phyloP scores from a whole-genome alignment of 1,140 invertebrate species.

The Cepaea nemoralis region DNA sequence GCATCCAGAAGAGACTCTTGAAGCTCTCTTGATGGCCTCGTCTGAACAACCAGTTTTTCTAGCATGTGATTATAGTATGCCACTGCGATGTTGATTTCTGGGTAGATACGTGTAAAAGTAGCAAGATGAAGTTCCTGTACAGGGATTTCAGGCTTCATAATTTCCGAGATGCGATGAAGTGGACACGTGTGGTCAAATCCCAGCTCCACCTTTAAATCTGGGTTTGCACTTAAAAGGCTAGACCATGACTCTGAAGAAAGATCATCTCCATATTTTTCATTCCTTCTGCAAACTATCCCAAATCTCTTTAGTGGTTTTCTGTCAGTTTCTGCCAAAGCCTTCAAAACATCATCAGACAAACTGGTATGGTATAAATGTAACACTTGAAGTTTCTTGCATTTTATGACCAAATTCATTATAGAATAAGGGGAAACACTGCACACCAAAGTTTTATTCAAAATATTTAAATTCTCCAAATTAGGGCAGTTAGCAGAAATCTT shows the following conservation, averaged over 20 bases:
- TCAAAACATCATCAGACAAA: slow-evolving; percentile 59
- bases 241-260: slow-evolving; percentile 57
- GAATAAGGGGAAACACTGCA: slow-evolving; percentile 55
- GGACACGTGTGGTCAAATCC: slow-evolving; percentile 66
- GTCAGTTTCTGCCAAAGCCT: slow-evolving; percentile 49
- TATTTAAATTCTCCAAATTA: slow-evolving; percentile 58
- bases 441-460: slow-evolving; percentile 60
- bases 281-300: slow-evolving; percentile 57
- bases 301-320: slow-evolving; percentile 51
- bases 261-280: slow-evolving; percentile 58
- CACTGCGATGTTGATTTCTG: slow-evolving; percentile 58
- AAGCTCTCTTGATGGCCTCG: slow-evolving; percentile 54
- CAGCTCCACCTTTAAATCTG: slow-evolving; percentile 57
- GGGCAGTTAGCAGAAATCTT: slow-evolving; percentile 57
- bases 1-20: slow-evolving; percentile 54
- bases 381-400: slow-evolving; percentile 56
- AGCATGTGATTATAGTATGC: slow-evolving; percentile 57
- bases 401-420: slow-evolving; percentile 48
- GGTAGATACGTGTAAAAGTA: slow-evolving; percentile 62
- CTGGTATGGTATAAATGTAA: slow-evolving; percentile 58
- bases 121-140: slow-evolving; percentile 58
- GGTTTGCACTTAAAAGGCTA: slow-evolving; percentile 44
- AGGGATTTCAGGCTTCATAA: slow-evolving; percentile 65
- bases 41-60: slow-evolving; percentile 58
- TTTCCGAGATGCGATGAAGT: slow-evolving; percentile 50